phyloP scores from a whole-genome alignment of 1,140 invertebrate genomes.

The Melipona quadrifasciata region DNA sequence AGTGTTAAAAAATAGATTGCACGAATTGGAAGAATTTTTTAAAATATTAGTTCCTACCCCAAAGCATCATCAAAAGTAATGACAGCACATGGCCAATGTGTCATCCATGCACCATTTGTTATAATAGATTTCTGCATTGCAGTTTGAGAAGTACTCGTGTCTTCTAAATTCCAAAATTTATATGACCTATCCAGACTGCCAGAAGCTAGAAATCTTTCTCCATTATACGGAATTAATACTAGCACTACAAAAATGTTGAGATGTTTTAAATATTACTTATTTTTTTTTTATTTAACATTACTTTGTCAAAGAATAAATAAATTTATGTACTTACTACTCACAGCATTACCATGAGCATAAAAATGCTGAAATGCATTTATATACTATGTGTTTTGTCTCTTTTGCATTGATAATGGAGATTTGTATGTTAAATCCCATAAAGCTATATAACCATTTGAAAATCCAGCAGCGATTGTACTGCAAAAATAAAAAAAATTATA shows the following conservation, averaged over 20 bases:
- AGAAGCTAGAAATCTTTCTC: slow-evolving; percentile 77
- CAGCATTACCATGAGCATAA: slow-evolving; percentile 78
- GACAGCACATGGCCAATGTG: slow-evolving; percentile 77
- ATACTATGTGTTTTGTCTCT: slow-evolving; percentile 74
- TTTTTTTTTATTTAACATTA: background rate
- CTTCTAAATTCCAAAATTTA: slow-evolving; percentile 82
- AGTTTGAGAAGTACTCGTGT: slow-evolving; percentile 71
- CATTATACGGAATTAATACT: slow-evolving; percentile 74
- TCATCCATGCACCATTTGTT: slow-evolving; percentile 76
- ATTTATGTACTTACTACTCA: slow-evolving; percentile 73
- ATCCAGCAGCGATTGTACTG: slow-evolving; percentile 84
- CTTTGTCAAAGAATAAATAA: background rate
- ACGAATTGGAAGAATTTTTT: slow-evolving; percentile 22
- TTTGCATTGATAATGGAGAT: slow-evolving; percentile 81
- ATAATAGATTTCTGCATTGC: slow-evolving; percentile 73
- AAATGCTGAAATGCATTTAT: slow-evolving; percentile 78
- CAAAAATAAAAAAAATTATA: slow-evolving; percentile 36
- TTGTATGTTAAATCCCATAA: slow-evolving; percentile 83
- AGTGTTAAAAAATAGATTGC: slow-evolving; percentile 14
- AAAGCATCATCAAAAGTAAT: slow-evolving; percentile 77
- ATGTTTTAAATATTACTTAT: background rate
- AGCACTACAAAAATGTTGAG: slow-evolving; percentile 72
- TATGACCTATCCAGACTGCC: slow-evolving; percentile 78
- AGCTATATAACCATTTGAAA: slow-evolving; percentile 85
- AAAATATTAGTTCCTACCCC: slow-evolving; percentile 64